These are phyloP conservation scores for Hapalemur alaotrensis DNA, from an alignment of 2,797 vertebrate genomes.

Conservation along the genomic window DNA sequence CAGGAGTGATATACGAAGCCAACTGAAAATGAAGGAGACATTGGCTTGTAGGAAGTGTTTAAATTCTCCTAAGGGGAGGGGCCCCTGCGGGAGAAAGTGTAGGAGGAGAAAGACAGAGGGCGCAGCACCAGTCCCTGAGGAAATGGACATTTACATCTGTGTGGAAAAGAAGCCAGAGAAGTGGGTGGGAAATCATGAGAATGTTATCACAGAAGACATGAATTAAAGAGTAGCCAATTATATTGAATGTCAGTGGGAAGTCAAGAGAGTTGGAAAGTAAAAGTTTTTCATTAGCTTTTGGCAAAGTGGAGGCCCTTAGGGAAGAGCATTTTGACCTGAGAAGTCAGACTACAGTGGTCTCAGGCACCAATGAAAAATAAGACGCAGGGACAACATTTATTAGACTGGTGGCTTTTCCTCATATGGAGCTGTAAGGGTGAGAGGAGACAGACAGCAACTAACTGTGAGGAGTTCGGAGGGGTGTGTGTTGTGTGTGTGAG, in stretches of 20 bases:
- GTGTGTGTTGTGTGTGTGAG: accelerated
- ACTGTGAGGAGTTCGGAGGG: background rate
- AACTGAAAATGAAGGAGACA: background rate
- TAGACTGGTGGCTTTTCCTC: background rate
- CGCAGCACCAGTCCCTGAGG: background rate
- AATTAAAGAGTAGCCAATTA: background rate
- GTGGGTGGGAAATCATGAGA: background rate
- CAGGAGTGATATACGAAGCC: background rate
- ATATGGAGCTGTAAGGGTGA: background rate
- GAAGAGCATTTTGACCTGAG: background rate
- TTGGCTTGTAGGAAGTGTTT: background rate
- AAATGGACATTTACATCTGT: background rate
- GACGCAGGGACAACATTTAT: background rate
- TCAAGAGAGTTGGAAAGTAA: background rate
- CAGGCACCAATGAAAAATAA: background rate
- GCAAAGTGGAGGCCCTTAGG: background rate
- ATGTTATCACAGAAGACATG: background rate
- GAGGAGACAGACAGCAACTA: background rate
- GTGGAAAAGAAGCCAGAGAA: background rate
- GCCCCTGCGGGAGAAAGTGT: background rate
- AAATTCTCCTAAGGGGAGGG: background rate
- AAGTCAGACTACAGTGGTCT: background rate
- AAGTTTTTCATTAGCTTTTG: background rate
- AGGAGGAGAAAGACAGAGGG: background rate
- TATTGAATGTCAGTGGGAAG: background rate